Conservation (phyloP, 2,888 invertebrate species). For the Amblyjoppa fuscipennis region DNA sequence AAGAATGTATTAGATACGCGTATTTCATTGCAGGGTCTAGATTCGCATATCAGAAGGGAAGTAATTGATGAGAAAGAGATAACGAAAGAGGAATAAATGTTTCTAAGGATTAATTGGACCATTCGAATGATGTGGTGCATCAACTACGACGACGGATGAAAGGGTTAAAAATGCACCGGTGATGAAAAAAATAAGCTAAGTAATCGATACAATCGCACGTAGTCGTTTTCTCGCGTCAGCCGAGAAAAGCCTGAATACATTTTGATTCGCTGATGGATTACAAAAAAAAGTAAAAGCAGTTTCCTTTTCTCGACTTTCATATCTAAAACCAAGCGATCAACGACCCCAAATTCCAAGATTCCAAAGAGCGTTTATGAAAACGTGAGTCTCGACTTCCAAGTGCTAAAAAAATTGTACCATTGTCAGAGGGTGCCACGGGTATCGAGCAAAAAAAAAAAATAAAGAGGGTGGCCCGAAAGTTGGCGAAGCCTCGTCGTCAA, state of each 20-base stretch:
- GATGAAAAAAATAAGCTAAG: not conserved
- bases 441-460: constrained; percentile 47
- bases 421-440: constrained; percentile 14
- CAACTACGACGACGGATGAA: not conserved
- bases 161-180: not conserved
- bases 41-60: not conserved
- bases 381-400: constrained; percentile 1
- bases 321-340: not conserved
- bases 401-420: constrained; percentile 25
- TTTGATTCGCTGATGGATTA: not conserved
- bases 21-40: not conserved
- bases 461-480: constrained; percentile 46
- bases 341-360: not conserved
- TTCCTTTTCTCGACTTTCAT: not conserved
- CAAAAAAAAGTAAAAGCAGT: not conserved
- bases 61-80: not conserved
- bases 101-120: not conserved
- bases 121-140: not conserved
- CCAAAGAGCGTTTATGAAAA: not conserved
- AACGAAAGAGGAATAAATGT: not conserved
- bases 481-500: constrained; percentile 72
- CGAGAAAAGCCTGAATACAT: not conserved
- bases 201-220: not conserved
- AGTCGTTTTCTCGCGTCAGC: not conserved
- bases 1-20: not conserved